phyloP scores from a whole-genome alignment of 2,797 vertebrate species.

The Ibycter americanus region DNA sequence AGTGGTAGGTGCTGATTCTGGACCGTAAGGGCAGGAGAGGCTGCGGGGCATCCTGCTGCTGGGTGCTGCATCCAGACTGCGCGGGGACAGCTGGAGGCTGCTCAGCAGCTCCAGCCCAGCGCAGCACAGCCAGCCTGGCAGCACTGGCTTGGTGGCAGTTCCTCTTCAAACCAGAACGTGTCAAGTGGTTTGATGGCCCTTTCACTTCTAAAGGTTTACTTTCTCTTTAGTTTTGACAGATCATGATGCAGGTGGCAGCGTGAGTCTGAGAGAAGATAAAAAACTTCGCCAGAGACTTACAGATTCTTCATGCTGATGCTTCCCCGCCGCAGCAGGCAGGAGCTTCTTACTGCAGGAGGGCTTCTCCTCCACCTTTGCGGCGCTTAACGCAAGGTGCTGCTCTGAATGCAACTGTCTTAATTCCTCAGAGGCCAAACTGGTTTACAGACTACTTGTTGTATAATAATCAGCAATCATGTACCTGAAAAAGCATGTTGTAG shows the following conservation, averaged over 20 bases:
- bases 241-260: neutral
- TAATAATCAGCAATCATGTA: neutral
- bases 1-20: neutral
- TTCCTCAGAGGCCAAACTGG: neutral
- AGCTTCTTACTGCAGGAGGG: neutral
- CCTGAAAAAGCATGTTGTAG: neutral
- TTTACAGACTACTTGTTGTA: neutral
- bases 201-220: neutral
- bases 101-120: neutral
- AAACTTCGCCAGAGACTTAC: constrained; percentile 77
- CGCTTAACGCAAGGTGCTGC: neutral
- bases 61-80: rapidly evolving
- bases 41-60: neutral
- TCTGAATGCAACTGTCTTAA: neutral
- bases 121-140: neutral
- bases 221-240: constrained; percentile 75
- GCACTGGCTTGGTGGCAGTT: neutral
- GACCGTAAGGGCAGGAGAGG: neutral
- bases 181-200: neutral
- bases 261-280: constrained; percentile 49
- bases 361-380: neutral
- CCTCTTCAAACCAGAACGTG: neutral
- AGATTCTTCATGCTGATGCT: constrained; percentile 76
- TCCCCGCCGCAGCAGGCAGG: neutral
- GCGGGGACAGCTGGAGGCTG: neutral